Base-by-base conservation (phyloP, 2,888 invertebrate species). In the Brachycybe producta region DNA sequence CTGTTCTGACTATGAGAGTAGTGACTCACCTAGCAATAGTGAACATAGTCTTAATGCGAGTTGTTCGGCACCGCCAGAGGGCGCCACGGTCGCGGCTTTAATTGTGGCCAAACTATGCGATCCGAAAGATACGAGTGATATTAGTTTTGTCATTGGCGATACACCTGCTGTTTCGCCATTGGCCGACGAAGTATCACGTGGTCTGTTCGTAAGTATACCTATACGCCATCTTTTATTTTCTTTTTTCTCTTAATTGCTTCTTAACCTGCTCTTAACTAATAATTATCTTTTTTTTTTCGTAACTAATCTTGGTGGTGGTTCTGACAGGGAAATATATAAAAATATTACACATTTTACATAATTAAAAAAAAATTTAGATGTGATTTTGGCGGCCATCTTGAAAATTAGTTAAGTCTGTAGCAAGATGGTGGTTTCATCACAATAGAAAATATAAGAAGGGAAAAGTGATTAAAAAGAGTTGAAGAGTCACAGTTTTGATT, bases 11-110 rank as follows among this genome's bases (percentile, higher is more conserved):
- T 61, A 61, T 54, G 69, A 70, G 57, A 69, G 67, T 57, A 66
- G 64, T 52, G 69, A 69, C 57, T 69, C 68, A 3, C 69, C 68
- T 7, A 67, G 65, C 57, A 66, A 65, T 48, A 67, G 67, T 58
- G 68, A 69, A 52, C 64, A 65, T 53, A 65, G 65, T 57, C 66
- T 57, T 32, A 54, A 57, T 26, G 23, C 39, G 24, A 32, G 13
- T 19, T 15, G 7, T 19, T 19, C 24, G 19, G 23, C 13, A 44
- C 26, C 5, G 36, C 30, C 27, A 35, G 49, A 21, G 28, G 30
- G 42, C 35, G 28, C 11, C 34, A 42, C 49, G 50, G 30, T 26
- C 21, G 13, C 39, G 15, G 39, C 39, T 28, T 24, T 11, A 28
- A 36, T 23, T 24, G 27, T 19, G 17, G 35, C 17, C 24, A 49